phyloP scores from a whole-genome alignment of 92 coral and sea anemone genomes.

The Bergia puertoricense region DNA sequence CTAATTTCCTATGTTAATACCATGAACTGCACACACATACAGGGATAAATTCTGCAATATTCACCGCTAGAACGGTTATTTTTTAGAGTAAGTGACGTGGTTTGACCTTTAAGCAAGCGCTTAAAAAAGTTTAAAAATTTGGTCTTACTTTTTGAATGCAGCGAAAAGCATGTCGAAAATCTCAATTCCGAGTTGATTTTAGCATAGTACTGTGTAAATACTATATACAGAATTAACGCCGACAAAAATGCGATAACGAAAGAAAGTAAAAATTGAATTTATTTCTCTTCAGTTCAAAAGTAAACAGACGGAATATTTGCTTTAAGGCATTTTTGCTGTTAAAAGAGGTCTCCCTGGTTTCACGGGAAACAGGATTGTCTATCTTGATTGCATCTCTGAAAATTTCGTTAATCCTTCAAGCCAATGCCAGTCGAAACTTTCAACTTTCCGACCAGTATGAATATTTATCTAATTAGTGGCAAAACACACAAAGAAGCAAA shows the following conservation, averaged over 20 bases:
- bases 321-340: constrained; percentile 59
- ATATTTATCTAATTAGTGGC: constrained; percentile 84
- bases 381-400: constrained; percentile 40
- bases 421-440: constrained; percentile 53
- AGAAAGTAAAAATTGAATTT: constrained; percentile 70
- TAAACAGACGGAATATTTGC: constrained; percentile 65
- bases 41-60: not conserved
- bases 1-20: constrained; percentile 45
- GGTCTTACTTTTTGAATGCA: not conserved
- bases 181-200: constrained; percentile 42
- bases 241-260: constrained; percentile 57
- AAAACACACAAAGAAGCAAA: constrained; percentile 59
- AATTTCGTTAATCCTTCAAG: constrained; percentile 52
- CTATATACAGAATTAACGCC: constrained; percentile 70
- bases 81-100: not conserved
- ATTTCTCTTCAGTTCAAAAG: constrained; percentile 53
- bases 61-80: not conserved
- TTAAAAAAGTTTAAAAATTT: not conserved
- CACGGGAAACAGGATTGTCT: constrained; percentile 22
- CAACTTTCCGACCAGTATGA: constrained; percentile 68
- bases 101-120: not conserved
- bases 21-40: not conserved
- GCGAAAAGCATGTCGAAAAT: not conserved
- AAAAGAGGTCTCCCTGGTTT: constrained; percentile 47
- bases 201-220: constrained; percentile 58